Percentiles rank a stretch among this genome's conserved stretches.
Conservation (phyloP, 2,797 vertebrate genomes). For the Molossus molossus region DNA sequence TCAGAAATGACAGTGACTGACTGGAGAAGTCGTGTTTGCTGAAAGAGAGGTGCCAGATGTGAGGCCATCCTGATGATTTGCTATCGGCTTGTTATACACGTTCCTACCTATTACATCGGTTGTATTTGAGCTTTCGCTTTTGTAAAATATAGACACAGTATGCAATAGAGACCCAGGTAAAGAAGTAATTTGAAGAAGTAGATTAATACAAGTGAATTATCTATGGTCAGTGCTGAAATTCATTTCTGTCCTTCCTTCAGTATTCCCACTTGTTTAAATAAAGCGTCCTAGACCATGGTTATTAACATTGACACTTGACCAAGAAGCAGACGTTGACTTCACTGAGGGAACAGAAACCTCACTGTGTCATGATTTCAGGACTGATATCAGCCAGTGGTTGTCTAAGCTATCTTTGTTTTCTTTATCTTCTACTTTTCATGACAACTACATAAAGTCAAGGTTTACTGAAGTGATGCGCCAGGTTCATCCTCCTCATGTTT, state of each 20-base stretch:
- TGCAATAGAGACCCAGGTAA: not conserved
- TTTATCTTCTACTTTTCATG: not conserved
- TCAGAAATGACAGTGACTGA: not conserved
- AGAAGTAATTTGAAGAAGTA: not conserved
- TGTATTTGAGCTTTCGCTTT: not conserved
- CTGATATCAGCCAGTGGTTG: not conserved
- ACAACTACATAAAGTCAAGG: not conserved
- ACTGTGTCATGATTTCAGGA: not conserved
- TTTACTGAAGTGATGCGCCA: not conserved
- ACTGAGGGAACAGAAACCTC: not conserved
- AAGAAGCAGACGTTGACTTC: not conserved
- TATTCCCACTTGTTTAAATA: not conserved
- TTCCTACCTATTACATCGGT: not conserved
- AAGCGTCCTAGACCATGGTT: not conserved
- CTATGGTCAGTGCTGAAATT: not conserved
- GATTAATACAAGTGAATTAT: not conserved
- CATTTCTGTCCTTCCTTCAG: not conserved
- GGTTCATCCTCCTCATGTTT: not conserved
- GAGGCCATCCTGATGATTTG: not conserved
- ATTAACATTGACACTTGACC: not conserved
- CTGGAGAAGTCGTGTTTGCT: not conserved
- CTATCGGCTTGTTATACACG: not conserved
- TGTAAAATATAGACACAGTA: not conserved
- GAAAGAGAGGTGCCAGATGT: not conserved
- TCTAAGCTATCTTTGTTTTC: conserved; percentile 2